Evolutionary conservation across 2,797 vertebrate species (phyloP).

Genomic region (Pangasius krempfi): DNA sequence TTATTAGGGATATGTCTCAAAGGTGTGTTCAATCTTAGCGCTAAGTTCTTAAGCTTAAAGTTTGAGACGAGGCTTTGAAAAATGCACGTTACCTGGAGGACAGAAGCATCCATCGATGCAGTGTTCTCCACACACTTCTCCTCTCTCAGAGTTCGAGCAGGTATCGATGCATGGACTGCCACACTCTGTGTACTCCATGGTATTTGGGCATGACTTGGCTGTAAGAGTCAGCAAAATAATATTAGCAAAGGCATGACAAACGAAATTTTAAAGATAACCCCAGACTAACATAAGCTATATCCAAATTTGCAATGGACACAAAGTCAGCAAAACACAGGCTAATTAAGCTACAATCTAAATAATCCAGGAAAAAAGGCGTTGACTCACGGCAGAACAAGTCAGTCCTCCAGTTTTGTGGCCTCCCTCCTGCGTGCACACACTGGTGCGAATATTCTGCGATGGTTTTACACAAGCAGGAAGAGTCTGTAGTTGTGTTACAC

Average conservation of each 20-base stretch:
- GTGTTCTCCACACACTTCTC: constrained; percentile 78
- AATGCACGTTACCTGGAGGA: constrained; percentile 72
- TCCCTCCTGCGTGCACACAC: constrained; percentile 76
- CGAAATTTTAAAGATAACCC: neutral
- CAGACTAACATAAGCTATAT: neutral
- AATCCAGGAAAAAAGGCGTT: neutral
- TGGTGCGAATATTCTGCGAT: constrained; percentile 78
- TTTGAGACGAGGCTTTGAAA: neutral
- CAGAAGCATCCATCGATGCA: constrained; percentile 83
- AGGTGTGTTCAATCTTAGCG: neutral
- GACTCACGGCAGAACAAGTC: constrained; percentile 72
- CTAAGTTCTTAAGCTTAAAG: neutral
- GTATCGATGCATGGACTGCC: constrained; percentile 77
- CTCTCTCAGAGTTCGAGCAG: constrained; percentile 77
- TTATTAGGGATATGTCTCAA: neutral
- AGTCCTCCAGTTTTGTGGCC: constrained; percentile 73
- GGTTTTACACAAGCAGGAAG: constrained; percentile 70
- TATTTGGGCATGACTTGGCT: constrained; percentile 75
- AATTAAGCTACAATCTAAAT: neutral
- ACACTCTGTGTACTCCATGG: constrained; percentile 79
- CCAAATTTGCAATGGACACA: too few relatives aligned
- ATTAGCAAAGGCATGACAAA: neutral
- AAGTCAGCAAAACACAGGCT: neutral
- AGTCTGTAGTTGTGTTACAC: constrained; percentile 24
- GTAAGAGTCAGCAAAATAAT: constrained; percentile 34